Percentiles rank a stretch among this genome's conserved stretches.
Evolutionary conservation across 2,888 invertebrate genomes (phyloP).

Genomic region (Dryobotodes eremita): DNA sequence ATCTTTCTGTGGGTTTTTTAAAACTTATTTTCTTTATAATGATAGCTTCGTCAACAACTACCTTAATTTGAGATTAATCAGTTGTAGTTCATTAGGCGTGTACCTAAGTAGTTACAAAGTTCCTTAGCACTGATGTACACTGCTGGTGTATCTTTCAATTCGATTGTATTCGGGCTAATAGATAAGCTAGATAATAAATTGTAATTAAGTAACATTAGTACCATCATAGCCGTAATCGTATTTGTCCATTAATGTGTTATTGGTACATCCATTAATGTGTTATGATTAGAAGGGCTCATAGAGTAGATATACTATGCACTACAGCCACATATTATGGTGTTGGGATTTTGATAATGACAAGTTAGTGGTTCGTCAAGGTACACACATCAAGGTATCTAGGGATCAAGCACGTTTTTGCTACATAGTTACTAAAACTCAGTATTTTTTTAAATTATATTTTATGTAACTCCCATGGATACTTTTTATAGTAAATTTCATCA

Average conservation of each 20-base stretch:
- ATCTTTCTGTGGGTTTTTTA: background rate
- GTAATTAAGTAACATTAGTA: conserved; percentile 6
- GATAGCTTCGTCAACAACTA: background rate
- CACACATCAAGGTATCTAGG: no score
- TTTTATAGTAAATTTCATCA: no score
- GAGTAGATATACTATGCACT: background rate
- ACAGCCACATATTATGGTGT: background rate
- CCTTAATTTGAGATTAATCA: background rate
- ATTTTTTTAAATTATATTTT: no score
- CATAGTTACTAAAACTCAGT: no score
- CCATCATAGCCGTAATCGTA: conserved; percentile 15
- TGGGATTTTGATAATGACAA: background rate
- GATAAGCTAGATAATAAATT: conserved; percentile 24
- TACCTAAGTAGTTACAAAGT: background rate
- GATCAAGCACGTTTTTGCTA: no score
- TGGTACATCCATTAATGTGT: conserved; percentile 7
- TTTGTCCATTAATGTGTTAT: conserved; percentile 12
- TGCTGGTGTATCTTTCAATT: background rate
- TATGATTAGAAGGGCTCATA: conserved; percentile 8
- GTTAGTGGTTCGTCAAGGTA: background rate
- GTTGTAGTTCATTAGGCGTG: background rate
- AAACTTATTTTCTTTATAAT: no score
- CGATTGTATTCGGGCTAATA: conserved; percentile 6
- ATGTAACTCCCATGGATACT: no score
- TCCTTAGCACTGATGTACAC: background rate